Conservation (phyloP, 2,888 invertebrate species). For the Habrosyne pyritoides region DNA sequence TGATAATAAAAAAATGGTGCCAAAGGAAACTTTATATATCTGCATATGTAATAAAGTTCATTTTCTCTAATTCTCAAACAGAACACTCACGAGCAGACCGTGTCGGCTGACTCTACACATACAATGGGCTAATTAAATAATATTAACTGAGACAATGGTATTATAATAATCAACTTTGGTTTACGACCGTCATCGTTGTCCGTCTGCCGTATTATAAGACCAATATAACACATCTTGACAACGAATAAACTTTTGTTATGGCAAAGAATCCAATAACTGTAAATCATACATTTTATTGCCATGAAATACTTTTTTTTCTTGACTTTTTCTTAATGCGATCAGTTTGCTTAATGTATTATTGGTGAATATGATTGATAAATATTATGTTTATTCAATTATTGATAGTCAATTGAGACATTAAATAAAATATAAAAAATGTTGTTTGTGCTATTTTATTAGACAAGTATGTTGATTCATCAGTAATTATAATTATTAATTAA, state of each 20-base stretch:
- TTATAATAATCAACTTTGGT: neutral
- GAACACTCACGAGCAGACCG: too few relatives aligned
- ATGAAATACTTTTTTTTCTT: constrained; percentile 25
- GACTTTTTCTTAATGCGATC: neutral
- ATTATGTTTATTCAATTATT: too few relatives aligned
- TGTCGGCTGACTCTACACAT: neutral
- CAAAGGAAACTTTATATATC: too few relatives aligned
- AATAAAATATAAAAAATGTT: too few relatives aligned
- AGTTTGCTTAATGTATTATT: constrained; percentile 1
- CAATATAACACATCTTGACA: constrained; percentile 24
- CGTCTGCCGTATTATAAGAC: constrained; percentile 8
- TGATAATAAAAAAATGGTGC: too few relatives aligned
- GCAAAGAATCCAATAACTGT: constrained; percentile 19
- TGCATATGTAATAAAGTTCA: too few relatives aligned
- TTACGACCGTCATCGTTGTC: neutral
- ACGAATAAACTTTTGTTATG: constrained; percentile 22
- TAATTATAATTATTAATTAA: too few relatives aligned
- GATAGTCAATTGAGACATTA: too few relatives aligned
- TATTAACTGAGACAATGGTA: neutral
- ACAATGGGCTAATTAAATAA: neutral
- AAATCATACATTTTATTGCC: constrained; percentile 28
- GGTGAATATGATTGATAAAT: neutral
- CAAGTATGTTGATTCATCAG: too few relatives aligned
- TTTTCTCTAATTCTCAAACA: too few relatives aligned
- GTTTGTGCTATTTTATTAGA: too few relatives aligned